Base-by-base conservation (phyloP, 2,113 vertebrate species). In the Polyodon spathula region DNA sequence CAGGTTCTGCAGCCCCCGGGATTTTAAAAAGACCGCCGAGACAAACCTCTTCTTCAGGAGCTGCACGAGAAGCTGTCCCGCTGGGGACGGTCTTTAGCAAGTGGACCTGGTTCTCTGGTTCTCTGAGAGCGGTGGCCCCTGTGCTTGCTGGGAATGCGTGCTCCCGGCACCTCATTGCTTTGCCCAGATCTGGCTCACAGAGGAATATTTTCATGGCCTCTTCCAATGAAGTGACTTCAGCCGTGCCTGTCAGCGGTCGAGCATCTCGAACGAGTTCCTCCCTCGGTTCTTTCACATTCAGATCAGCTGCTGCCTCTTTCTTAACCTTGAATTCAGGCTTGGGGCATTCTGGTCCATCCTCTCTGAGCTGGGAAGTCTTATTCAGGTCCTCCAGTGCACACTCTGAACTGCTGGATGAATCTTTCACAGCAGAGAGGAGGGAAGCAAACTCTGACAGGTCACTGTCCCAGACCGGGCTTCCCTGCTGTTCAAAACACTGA, bases 171-270 rank as follows among this genome's bases (percentile, higher is more conserved):
- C 42, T 38, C 40, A 37, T 14, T 37, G n/a, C 12, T 14, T 55
- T 44, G 58, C 68, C 48, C 40, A 56, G 54, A 46, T 73, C 52
- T 56, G 60, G 56, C 42, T n/a, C 48, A 68, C 62, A 65, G 14
- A 62, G 56, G 17, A 60, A 67, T 17, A 62, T 16, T 52, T 11
- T 53, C 62, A 62, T 59, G 14, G 62, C 56, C 4, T 64, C 62
- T 50, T 64, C 39, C 41, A 68, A 15, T 2, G 55, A 41, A n/a
- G 12, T 9, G 9, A 41, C 59, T 50, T 48, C 53, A n/a, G 48
- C 56, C 14, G 53, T 6, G 42, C 11, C 42, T 44, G 7, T 12
- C 42, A 44, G 42, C 11, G 7, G 42, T 7, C 11, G 1, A 9
- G 7, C 4, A 44, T 44, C 42, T 9, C 39, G n/a, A 40, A 38